Conservation (phyloP, 2,113 vertebrate genomes). For the Eleginops maclovinus region DNA sequence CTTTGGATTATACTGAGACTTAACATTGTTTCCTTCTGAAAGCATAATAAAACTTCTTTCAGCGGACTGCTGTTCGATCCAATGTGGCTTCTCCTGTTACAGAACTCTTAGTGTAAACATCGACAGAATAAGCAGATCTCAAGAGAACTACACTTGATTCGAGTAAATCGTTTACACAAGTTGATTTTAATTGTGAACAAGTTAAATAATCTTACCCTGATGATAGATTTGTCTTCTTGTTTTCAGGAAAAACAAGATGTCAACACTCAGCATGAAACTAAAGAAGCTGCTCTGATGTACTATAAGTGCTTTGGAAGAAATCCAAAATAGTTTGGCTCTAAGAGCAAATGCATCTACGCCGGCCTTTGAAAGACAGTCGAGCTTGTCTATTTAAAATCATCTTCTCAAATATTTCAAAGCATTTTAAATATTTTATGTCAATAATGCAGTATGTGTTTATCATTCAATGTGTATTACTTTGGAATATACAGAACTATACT, state of each 20-base stretch:
- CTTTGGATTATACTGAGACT: no score
- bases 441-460: background rate
- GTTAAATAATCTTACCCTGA: slow-evolving; percentile 4
- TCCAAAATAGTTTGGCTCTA: background rate
- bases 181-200: slow-evolving; percentile 32
- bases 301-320: background rate
- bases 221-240: slow-evolving; percentile 6
- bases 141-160: slow-evolving; percentile 33
- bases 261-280: background rate
- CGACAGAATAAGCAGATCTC: slow-evolving; percentile 35
- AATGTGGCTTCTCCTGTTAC: slow-evolving; percentile 24
- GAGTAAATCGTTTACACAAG: slow-evolving; percentile 36
- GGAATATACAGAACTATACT: no score
- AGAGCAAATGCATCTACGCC: background rate
- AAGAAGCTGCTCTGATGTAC: background rate
- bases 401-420: background rate
- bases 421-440: background rate
- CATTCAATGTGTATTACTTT: no score
- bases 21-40: background rate
- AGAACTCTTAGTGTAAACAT: slow-evolving; percentile 31
- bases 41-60: slow-evolving; percentile 5
- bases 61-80: slow-evolving; percentile 20
- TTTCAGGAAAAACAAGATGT: slow-evolving; percentile 28
- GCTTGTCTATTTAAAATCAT: slow-evolving; percentile 38
- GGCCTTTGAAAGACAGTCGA: background rate